Percentiles rank a stretch among this genome's conserved stretches.
These are phyloP conservation scores for Eristalis pertinax DNA, from an alignment of 2,888 invertebrate species.

Conservation along the genomic window DNA sequence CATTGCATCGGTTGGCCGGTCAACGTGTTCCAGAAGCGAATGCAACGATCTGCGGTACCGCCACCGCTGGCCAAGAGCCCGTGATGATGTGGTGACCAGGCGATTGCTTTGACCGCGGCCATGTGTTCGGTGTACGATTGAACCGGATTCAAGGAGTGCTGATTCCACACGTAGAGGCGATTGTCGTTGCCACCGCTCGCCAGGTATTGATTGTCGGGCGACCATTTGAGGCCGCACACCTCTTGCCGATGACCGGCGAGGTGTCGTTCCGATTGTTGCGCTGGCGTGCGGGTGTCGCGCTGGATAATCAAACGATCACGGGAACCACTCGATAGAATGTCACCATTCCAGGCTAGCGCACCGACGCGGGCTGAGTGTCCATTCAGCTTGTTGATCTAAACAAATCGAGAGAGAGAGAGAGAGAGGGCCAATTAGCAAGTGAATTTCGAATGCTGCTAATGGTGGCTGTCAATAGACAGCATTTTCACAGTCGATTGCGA, in stretches of 20 bases:
- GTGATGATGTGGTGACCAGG: constrained; percentile 99
- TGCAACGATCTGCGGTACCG: constrained; percentile 99
- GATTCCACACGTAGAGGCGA: constrained; percentile 84
- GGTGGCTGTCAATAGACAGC: constrained; percentile 23
- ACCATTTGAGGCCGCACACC: constrained; percentile 99
- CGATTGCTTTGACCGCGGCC: constrained; percentile 98
- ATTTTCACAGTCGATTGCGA: constrained; percentile 58
- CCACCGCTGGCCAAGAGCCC: constrained; percentile 97
- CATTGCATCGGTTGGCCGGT: constrained; percentile 99
- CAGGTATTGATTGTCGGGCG: constrained; percentile 97
- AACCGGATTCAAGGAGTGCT: constrained; percentile 93
- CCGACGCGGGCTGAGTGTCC: constrained; percentile 96
- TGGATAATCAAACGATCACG: constrained; percentile 96
- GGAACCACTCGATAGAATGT: constrained; percentile 96
- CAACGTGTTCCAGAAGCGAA: constrained; percentile 98
- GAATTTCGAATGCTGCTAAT: constrained; percentile 44
- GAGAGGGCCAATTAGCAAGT: constrained; percentile 18
- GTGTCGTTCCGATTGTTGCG: constrained; percentile 88
- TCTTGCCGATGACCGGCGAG: constrained; percentile 97
- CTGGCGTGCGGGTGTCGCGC: constrained; percentile 94
- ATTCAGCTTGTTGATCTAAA: constrained; percentile 91
- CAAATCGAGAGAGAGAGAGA: constrained; percentile 6
- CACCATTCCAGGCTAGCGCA: constrained; percentile 98
- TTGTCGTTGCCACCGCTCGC: constrained; percentile 99
- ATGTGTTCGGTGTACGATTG: constrained; percentile 97